Percentiles rank a stretch among this genome's conserved stretches.
Evolutionary conservation across 2,797 vertebrate species (phyloP).

Genomic region (Sebastiscus albofasciatus): DNA sequence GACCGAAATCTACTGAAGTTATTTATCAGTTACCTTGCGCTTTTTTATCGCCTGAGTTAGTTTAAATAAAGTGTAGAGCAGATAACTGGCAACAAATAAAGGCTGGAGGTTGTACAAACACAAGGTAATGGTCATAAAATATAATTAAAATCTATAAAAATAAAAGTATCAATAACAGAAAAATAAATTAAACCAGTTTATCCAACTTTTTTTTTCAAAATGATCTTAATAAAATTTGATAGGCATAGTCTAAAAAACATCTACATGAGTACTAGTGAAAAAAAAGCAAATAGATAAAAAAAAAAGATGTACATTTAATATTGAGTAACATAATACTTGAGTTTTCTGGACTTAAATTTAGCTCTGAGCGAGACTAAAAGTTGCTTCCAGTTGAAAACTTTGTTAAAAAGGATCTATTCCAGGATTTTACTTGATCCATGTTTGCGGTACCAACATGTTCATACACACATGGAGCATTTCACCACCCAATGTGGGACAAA

Average conservation of each 20-base stretch:
- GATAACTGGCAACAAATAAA: neutral
- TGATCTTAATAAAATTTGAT: too few relatives aligned
- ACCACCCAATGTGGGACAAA: conserved; percentile 6
- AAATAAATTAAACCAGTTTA: neutral
- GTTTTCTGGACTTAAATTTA: neutral
- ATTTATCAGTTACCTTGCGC: neutral
- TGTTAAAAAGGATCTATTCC: neutral
- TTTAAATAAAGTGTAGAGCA: neutral
- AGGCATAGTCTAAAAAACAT: neutral
- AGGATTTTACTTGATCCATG: neutral
- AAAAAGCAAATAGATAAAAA: neutral
- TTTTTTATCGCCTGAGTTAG: neutral
- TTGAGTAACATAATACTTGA: neutral
- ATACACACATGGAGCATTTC: conserved; percentile 3
- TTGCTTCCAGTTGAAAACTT: neutral
- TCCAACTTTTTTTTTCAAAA: neutral
- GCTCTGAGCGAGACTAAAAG: neutral
- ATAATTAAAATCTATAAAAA: neutral
- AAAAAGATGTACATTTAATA: neutral
- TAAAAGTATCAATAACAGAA: neutral
- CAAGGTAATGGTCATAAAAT: neutral
- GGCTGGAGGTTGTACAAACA: neutral
- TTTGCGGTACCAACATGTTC: neutral
- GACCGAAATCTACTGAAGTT: neutral
- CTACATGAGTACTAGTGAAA: neutral